These are phyloP conservation scores for Phalanger gymnotis DNA, from an alignment of 2,797 vertebrate genomes.

Conservation along the genomic window DNA sequence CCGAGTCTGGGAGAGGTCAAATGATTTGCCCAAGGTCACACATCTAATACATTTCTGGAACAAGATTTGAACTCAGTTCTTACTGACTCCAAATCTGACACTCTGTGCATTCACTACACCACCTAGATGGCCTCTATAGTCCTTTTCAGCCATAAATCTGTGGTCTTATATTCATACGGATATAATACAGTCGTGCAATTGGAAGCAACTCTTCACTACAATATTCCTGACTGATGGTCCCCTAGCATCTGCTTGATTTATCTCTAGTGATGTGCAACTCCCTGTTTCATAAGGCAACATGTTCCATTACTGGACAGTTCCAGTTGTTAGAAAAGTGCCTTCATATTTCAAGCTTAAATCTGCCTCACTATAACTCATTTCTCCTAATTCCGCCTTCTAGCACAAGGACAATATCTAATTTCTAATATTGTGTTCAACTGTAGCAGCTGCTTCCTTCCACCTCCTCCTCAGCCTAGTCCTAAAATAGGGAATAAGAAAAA, in stretches of 20 bases:
- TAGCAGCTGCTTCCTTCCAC: not conserved
- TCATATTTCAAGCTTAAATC: slow-evolving; percentile 6
- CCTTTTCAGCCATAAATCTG: not conserved
- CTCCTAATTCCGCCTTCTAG: not conserved
- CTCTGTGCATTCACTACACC: not conserved
- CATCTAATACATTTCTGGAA: not conserved
- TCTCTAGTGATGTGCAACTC: not conserved
- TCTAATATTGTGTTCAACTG: not conserved
- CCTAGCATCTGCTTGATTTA: not conserved
- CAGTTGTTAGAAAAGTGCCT: slow-evolving; percentile 11
- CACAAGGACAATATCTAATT: not conserved
- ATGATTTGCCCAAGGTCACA: not conserved
- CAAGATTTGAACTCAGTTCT: not conserved
- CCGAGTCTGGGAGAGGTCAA: not conserved
- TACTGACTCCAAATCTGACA: not conserved
- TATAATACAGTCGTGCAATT: not conserved
- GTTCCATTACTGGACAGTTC: not conserved
- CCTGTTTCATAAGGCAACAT: not conserved
- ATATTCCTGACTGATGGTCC: not conserved
- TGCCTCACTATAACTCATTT: slow-evolving; percentile 29
- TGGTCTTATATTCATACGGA: not conserved
- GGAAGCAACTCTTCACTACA: not conserved
- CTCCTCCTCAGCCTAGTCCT: not conserved
- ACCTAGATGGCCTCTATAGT: not conserved
- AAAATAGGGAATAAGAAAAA: not conserved